A percentile compares a stretch with the other conserved stretches of the same genome.
Evolutionary conservation across 2,113 vertebrate genomes (phyloP).

Genomic region (Leptobrachium ailaonicum): DNA sequence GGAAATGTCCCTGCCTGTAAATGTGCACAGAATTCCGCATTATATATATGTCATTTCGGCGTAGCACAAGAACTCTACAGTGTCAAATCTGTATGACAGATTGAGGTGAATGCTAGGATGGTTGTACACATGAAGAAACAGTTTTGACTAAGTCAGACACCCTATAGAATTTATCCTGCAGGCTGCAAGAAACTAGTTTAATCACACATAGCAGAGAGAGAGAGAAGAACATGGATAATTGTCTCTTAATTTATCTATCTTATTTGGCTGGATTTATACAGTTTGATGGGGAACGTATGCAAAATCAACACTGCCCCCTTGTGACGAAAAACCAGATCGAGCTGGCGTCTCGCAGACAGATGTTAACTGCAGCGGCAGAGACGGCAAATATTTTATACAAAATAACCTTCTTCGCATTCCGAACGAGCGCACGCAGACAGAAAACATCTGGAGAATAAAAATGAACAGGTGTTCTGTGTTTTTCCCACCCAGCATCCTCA

Average conservation of each 20-base stretch:
- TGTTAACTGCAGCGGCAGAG: conserved; percentile 7
- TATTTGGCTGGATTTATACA: conserved; percentile 61
- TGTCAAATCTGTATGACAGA: conserved; percentile 99
- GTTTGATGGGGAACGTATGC: conserved; percentile 40
- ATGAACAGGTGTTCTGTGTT: conserved; percentile 39
- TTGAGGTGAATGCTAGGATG: conserved; percentile 96
- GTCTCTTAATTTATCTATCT: conserved; percentile 70
- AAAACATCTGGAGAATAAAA: conserved; percentile 48
- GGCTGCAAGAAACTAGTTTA: conserved; percentile 72
- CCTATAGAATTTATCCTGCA: conserved; percentile 82
- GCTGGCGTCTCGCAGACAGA: neutral
- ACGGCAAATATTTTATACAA: conserved; percentile 5
- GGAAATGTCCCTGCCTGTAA: conserved; percentile 80
- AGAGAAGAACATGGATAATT: conserved; percentile 65
- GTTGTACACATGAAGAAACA: conserved; percentile 82
- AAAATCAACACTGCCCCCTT: conserved; percentile 77
- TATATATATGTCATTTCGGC: conserved; percentile 97
- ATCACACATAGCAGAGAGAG: conserved; percentile 54
- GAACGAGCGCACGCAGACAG: conserved; percentile 22
- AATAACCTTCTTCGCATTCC: conserved; percentile 36
- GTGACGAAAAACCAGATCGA: conserved; percentile 55
- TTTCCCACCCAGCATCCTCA: conserved; percentile 10
- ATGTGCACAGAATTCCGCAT: conserved; percentile 98
- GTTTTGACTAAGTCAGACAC: conserved; percentile 81
- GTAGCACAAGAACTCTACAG: conserved; percentile 85